Evolutionary conservation across 2,113 vertebrate species (phyloP).

Genomic region (Anthoscopus minutus): DNA sequence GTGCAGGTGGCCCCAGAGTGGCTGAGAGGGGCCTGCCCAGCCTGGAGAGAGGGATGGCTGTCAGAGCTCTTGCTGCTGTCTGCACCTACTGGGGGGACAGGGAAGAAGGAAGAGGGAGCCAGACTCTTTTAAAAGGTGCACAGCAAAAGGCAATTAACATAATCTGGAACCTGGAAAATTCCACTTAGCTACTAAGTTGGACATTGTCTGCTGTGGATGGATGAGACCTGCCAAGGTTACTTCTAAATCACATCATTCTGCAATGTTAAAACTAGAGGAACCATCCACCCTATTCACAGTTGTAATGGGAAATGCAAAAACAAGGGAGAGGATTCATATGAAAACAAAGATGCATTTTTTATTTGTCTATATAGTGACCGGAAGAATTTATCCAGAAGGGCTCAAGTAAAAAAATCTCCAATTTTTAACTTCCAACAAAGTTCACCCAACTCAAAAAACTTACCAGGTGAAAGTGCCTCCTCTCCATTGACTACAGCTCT

Average conservation of each 20-base stretch:
- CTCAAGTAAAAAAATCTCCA: not conserved
- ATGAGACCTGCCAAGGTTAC: not conserved
- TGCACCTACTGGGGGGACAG: not conserved
- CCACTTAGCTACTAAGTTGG: not conserved
- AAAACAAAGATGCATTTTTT: not conserved
- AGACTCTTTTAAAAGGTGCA: not conserved
- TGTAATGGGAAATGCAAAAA: not conserved
- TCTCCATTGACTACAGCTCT: not conserved
- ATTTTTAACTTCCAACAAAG: not conserved
- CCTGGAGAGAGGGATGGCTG: not conserved
- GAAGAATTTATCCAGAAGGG: not conserved
- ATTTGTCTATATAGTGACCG: not conserved
- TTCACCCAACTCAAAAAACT: not conserved
- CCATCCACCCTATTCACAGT: not conserved
- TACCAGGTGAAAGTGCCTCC: not conserved
- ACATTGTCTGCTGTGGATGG: not conserved
- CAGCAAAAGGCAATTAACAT: not conserved
- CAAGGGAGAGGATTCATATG: not conserved
- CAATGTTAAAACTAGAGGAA: not conserved
- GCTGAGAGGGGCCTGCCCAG: not conserved
- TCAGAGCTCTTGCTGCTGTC: not conserved
- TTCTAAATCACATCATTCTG: not conserved
- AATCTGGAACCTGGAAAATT: not conserved
- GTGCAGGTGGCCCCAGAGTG: rapidly evolving
- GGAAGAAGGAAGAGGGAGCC: not conserved